These are phyloP conservation scores for Buathra laborator DNA, from an alignment of 2,888 invertebrate species.

Conservation along the genomic window DNA sequence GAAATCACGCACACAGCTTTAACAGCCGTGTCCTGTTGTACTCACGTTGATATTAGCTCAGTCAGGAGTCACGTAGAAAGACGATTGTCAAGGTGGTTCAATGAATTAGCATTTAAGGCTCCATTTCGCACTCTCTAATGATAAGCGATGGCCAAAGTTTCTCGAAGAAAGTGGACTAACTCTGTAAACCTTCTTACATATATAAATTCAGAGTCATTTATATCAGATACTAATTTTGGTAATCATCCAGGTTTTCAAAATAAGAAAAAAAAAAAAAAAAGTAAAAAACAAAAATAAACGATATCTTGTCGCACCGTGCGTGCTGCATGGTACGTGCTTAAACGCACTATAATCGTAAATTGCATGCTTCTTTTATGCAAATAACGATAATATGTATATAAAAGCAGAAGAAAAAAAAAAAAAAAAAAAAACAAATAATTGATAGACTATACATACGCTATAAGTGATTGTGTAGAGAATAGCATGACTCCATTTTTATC, in stretches of 20 bases:
- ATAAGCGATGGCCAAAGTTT: slow-evolving; percentile 63
- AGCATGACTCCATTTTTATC: slow-evolving; percentile 50
- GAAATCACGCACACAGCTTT: slow-evolving; percentile 77
- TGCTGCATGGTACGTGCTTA: slow-evolving; percentile 31
- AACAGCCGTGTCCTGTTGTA: slow-evolving; percentile 64
- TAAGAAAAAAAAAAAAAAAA: not conserved
- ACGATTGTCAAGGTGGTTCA: slow-evolving; percentile 42
- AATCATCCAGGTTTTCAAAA: slow-evolving; percentile 46
- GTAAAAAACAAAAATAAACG: not conserved
- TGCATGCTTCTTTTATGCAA: slow-evolving; percentile 41
- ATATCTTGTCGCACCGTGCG: slow-evolving; percentile 1
- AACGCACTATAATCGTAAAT: slow-evolving; percentile 22
- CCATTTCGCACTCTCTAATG: slow-evolving; percentile 47
- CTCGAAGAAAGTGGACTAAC: slow-evolving; percentile 57
- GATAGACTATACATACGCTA: slow-evolving; percentile 49
- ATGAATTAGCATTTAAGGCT: slow-evolving; percentile 37
- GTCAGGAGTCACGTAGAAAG: slow-evolving; percentile 39
- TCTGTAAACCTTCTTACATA: slow-evolving; percentile 49
- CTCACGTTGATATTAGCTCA: slow-evolving; percentile 43
- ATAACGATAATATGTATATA: slow-evolving; percentile 53
- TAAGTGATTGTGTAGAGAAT: slow-evolving; percentile 65
- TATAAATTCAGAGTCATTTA: slow-evolving; percentile 53
- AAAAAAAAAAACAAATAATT: slow-evolving; percentile 54
- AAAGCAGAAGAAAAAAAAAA: slow-evolving; percentile 44
- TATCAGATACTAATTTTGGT: slow-evolving; percentile 64